These are phyloP conservation scores for Megalops atlanticus DNA, from an alignment of 2,113 vertebrate species.

Conservation along the genomic window DNA sequence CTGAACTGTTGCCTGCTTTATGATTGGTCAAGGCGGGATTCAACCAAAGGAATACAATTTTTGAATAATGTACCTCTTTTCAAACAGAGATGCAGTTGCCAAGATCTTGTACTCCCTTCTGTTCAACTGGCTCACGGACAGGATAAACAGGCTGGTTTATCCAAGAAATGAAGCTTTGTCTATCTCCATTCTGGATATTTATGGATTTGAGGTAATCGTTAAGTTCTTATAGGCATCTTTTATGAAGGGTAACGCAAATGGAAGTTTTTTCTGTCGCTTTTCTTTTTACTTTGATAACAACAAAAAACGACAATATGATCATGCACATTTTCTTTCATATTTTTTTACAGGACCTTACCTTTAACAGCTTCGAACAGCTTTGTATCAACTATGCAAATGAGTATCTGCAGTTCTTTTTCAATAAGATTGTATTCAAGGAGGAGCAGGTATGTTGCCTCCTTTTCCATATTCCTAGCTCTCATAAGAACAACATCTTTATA, in stretches of 20 bases:
- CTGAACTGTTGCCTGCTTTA: not conserved
- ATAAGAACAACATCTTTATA: too few relatives aligned
- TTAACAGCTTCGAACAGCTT: constrained; percentile 96
- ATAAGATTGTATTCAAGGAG: constrained; percentile 90
- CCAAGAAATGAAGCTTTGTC: constrained; percentile 84
- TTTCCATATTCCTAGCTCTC: too few relatives aligned
- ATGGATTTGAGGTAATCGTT: constrained; percentile 89
- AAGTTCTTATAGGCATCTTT: not conserved
- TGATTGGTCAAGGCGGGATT: not conserved
- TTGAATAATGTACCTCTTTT: not conserved
- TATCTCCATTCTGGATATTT: constrained; percentile 94
- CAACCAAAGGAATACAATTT: not conserved
- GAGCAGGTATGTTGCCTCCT: constrained; percentile 83
- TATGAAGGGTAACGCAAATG: not conserved
- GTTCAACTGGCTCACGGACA: constrained; percentile 89
- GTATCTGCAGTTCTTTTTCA: constrained; percentile 93
- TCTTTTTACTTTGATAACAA: not conserved
- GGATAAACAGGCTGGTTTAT: constrained; percentile 89
- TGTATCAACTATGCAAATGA: constrained; percentile 98
- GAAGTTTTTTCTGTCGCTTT: not conserved
- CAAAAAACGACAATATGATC: not conserved
- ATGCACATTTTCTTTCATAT: not conserved
- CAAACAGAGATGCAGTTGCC: constrained; percentile 90
- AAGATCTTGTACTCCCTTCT: constrained; percentile 96
- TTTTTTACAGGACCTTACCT: constrained; percentile 64